Evolutionary conservation across 2,113 vertebrate species (phyloP).

Genomic region (Sander vitreus): DNA sequence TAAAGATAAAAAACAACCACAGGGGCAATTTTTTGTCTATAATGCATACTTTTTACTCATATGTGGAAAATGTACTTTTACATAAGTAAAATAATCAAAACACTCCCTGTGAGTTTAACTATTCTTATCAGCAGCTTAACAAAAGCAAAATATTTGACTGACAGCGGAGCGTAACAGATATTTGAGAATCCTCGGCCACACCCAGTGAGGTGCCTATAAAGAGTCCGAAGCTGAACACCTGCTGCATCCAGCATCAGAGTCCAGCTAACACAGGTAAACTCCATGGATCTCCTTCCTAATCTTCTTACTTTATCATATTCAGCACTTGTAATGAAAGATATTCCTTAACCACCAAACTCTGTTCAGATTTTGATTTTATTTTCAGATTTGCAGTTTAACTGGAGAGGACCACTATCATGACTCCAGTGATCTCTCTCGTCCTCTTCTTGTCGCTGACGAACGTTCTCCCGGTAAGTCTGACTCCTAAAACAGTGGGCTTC

Average conservation of each 20-base stretch:
- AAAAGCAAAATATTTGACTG: not conserved
- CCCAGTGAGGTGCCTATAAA: slow-evolving; percentile 41
- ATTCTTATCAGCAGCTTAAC: too few relatives aligned
- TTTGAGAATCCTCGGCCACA: not conserved
- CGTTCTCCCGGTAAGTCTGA: slow-evolving; percentile 3
- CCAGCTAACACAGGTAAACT: slow-evolving; percentile 12
- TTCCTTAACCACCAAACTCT: not conserved
- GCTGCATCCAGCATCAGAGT: slow-evolving; percentile 4
- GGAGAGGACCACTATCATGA: slow-evolving; percentile 21
- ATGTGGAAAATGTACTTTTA: too few relatives aligned
- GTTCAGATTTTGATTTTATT: not conserved
- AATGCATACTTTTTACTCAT: not conserved
- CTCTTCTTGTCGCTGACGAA: slow-evolving; percentile 16
- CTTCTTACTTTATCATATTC: not conserved
- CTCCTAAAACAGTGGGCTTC: too few relatives aligned
- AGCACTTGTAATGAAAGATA: too few relatives aligned
- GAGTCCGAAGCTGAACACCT: not conserved
- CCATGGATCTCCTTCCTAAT: rapidly evolving
- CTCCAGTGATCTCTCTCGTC: slow-evolving; percentile 23
- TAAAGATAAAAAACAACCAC: not conserved
- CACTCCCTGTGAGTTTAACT: too few relatives aligned
- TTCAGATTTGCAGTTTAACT: not conserved
- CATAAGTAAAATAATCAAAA: too few relatives aligned
- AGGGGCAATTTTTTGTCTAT: not conserved
- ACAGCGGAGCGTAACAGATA: not conserved